phyloP scores from a whole-genome alignment of 2,888 invertebrate species.

The Melolontha melolontha region DNA sequence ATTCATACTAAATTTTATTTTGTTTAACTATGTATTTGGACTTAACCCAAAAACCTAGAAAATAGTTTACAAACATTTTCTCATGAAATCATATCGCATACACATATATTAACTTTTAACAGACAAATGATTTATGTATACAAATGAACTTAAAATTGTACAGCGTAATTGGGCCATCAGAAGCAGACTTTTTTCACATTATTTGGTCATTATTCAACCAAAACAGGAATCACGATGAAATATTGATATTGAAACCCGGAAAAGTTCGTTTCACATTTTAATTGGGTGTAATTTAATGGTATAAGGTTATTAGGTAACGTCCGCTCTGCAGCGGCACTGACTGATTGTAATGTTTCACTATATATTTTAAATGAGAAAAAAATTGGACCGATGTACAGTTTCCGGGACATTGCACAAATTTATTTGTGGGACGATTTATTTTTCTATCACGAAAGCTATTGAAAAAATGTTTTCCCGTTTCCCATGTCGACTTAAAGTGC shows the following conservation, averaged over 20 bases:
- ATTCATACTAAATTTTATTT: background rate
- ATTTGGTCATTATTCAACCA: background rate
- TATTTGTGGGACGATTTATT: background rate
- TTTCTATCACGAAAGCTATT: background rate
- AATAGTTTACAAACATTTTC: constrained; percentile 6
- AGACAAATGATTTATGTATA: constrained; percentile 14
- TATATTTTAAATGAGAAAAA: constrained; percentile 14
- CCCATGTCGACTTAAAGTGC: too few species aligned
- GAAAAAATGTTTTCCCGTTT: background rate
- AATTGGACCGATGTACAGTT: constrained; percentile 9
- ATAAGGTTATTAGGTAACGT: constrained; percentile 18
- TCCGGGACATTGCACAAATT: constrained; percentile 1
- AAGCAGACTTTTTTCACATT: background rate
- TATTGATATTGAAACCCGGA: background rate
- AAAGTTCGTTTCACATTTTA: constrained; percentile 19
- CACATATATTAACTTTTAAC: constrained; percentile 2
- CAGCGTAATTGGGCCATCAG: background rate
- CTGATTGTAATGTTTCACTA: too few species aligned
- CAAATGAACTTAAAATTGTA: constrained; percentile 7
- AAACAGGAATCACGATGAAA: constrained; percentile 5
- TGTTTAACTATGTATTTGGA: background rate
- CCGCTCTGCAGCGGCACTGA: background rate
- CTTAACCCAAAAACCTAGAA: constrained; percentile 20
- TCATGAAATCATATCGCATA: background rate
- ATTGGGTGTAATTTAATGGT: constrained; percentile 21